A percentile compares a stretch with the other conserved stretches of the same genome.
Evolutionary conservation across 2,113 vertebrate genomes (phyloP).

Genomic region (Cardinalis cardinalis): DNA sequence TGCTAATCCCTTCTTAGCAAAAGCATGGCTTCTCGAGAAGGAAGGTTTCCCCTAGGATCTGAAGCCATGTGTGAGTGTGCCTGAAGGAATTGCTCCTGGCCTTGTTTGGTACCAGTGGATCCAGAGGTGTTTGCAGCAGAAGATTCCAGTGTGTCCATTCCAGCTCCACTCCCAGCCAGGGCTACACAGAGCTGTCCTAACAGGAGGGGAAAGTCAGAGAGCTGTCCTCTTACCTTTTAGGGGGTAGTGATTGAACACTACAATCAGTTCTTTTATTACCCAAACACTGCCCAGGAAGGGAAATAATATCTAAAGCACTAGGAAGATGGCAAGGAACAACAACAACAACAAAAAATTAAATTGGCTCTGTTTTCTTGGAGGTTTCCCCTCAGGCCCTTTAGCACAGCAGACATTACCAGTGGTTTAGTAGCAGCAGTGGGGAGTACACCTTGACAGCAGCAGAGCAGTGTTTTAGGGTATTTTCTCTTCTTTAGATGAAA

Average conservation of each 20-base stretch:
- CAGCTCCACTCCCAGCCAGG: rapidly evolving
- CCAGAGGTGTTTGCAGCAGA: not conserved
- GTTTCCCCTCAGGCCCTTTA: not conserved
- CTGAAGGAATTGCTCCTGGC: not conserved
- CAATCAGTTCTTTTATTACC: not conserved
- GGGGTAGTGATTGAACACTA: not conserved
- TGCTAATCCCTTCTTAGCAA: not conserved
- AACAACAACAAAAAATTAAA: not conserved
- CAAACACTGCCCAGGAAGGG: not conserved
- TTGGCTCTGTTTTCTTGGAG: not conserved
- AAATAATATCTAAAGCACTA: not conserved
- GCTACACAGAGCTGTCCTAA: not conserved
- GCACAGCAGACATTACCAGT: not conserved
- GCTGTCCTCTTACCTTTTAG: not conserved
- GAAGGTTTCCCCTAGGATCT: not conserved
- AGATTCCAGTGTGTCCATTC: rapidly evolving
- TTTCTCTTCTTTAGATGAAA: slow-evolving; percentile 43
- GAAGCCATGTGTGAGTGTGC: not conserved
- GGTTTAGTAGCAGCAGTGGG: not conserved
- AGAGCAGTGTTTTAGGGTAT: not conserved
- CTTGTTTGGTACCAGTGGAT: rapidly evolving
- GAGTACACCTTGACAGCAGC: slow-evolving; percentile 4
- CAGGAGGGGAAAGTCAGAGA: not conserved
- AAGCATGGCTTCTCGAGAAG: not conserved
- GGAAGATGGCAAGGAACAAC: not conserved